Base-by-base conservation (phyloP, 2,113 vertebrate genomes). In the Atrichornis clamosus region DNA sequence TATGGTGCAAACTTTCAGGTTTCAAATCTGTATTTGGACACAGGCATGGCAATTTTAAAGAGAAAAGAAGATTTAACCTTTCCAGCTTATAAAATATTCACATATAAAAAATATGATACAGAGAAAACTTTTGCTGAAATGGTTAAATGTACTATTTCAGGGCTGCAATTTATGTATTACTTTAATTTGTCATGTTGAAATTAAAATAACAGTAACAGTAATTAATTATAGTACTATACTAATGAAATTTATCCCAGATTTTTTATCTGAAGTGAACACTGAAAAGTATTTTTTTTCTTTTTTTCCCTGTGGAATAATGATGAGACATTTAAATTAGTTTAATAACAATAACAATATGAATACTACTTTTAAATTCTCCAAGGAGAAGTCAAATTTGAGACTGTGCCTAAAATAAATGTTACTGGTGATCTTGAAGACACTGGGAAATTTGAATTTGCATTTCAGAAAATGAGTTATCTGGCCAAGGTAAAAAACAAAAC, bases 21-120 rank as follows among this genome's bases (percentile, higher is more conserved):
- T 85, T 72, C 19, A 44, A 50, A 53, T 73, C 15, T 88, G 1
- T 2, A 9, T 53, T 70, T 79, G 28, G 28, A 42, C 50, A 46
- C 4, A 49, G 7, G 2, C 23, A 50, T 8, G 9, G 0, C 15
- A 35, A 55, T 87, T 58, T 32, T 69, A 18, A 81, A 39, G 15
- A 63, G 20, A 67, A 89, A 59, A 7, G 33, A 70, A 78, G 24
- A 35, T 22, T 75, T 84, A 60, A 63, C 19, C 10, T 84, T 41
- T 70, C 19, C 7, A 70, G 6, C 2, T 74, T 62, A 53, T 37
- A 58, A 84, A 90, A 73, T 67, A 90, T 32, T 81, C 32, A 53
- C 5, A 19, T 18, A 28, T 20, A 60, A 19, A 41, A 55, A 21
- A 1, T 0, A 42, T 18, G 11, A 41, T 5, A 37, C 0, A 5